Evolutionary conservation across 2,888 invertebrate genomes (phyloP), one percentile per base, ranked within the genome.

Genomic region (Tineola bisselliella): DNA sequence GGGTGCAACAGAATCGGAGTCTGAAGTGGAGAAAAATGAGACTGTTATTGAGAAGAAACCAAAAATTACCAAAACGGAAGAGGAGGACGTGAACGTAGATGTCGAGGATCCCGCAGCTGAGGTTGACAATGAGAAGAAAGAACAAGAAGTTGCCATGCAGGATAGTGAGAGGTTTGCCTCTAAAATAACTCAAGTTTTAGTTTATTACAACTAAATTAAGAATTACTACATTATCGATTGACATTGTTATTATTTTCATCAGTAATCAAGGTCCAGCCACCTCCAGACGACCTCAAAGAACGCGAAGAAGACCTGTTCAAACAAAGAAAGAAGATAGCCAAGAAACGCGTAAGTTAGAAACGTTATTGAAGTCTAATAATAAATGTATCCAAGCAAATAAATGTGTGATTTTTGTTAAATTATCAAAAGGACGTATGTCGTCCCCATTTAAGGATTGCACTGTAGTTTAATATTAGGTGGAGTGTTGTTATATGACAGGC

Each of bases 1-100:
- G 84, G 81, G 76, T 66, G 78, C 71, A 19, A 75, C 82, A 61
- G 84, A 80, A 66, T 77, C 84, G 0, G 86, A 84, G 44, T 76
- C 84, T 0, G 86, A 84, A 0, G 75, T 75, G 15, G 86, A 82
- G 0, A 81, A 75, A 62, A 84, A 87, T 64, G 77, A 79, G 66
- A 87, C 86, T 0, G 84, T 87, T 8, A 81, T 84, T 56, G 87
- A 84, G 69, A 87, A 82, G 67, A 86, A 84, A 61, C 74, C 72
- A 18, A 48, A 48, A 8, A 33, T 33, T 25, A 54, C 19, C 25
- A 19, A 65, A 60, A 59, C 54, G 6, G 63, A 66, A n/a, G 63
- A 61, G 15, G 64, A 63, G 6, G 44, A 18, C 0, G 17, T 60
- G 52, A 58, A 54, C 11, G 54, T 12, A 12, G 57, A 59, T 6